Base-by-base conservation (phyloP, 1,140 invertebrate species). In the Drosophila lowei region DNA sequence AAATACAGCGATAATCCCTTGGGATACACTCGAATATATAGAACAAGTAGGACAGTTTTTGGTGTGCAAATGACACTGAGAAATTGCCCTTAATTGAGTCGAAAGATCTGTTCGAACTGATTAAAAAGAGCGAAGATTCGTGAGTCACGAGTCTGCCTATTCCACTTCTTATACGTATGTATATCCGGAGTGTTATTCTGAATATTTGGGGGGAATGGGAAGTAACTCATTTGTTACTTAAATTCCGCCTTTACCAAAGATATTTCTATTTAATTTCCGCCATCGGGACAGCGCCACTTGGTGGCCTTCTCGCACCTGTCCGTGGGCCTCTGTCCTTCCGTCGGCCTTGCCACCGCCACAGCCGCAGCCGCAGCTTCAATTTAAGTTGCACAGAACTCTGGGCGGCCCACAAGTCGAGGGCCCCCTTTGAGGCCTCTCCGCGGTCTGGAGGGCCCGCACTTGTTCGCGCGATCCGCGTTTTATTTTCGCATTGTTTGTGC, bases 401-500 rank as follows among this genome's bases (percentile, higher is more conserved):
- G 30, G 74, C 79, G 66, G 34, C 34, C 11, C 34, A 71, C 65
- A 60, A 53, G 53, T 67, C 28, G 60, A 65, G 63, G 38, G 58
- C 72, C 55, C 58, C 61, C 74, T 54, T 49, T 25, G 54, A 48
- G 57, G 58, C 57, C 28, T 34, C 52, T 46, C 56, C 44, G 53
- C 42, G 59, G 38, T 64, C n/a, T 59, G 63, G 63, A 11, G 23
- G 30, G 42, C 70, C 71, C 53, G 68, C 65, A 84, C 71, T 65
- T 73, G 75, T 85, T 85, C 81, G 77, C 73, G 81, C 68, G 80
- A 86, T 86, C 81, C 65, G 61, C 46, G 70, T 72, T 86, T 85
- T 84, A 66, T 83, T 84, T 84, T 83, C 75, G 77, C 63, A 79
- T 86, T 84, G 81, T 84, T 84, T 84, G 80, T 60, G 80, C 61